Evolutionary conservation across 2,113 vertebrate genomes (phyloP).

Genomic region (Oenanthe oenanthe): DNA sequence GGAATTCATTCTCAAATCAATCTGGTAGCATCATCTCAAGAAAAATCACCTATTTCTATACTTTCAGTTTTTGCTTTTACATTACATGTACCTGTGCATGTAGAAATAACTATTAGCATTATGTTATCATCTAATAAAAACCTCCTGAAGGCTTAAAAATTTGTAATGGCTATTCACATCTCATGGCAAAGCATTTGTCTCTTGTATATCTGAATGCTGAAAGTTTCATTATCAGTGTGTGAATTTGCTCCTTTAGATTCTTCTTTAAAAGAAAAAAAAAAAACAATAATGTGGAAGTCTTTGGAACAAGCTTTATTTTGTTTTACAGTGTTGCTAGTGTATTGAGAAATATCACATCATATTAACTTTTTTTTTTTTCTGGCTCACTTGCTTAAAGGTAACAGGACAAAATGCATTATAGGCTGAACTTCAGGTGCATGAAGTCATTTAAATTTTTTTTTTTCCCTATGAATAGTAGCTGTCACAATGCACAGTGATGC

Average conservation of each 20-base stretch:
- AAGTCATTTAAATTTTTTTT: not conserved
- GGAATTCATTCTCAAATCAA: not conserved
- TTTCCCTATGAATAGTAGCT: not conserved
- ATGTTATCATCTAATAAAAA: not conserved
- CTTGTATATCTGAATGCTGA: not conserved
- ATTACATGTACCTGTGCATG: not conserved
- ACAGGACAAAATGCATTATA: not conserved
- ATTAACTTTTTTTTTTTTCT: not conserved
- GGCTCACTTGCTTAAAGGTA: not conserved
- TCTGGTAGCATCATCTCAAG: not conserved
- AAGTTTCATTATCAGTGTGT: not conserved
- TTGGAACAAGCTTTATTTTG: not conserved
- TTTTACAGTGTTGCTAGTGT: not conserved
- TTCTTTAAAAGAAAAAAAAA: not conserved
- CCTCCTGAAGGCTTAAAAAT: not conserved
- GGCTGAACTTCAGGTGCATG: not conserved
- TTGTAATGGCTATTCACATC: not conserved
- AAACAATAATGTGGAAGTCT: not conserved
- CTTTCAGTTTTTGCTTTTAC: not conserved
- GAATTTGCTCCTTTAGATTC: not conserved
- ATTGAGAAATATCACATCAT: not conserved
- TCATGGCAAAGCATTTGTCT: not conserved
- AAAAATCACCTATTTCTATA: not conserved
- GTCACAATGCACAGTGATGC: not conserved
- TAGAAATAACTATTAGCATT: not conserved